Conservation (phyloP, 2,113 vertebrate species). For the Gopherus flavomarginatus region DNA sequence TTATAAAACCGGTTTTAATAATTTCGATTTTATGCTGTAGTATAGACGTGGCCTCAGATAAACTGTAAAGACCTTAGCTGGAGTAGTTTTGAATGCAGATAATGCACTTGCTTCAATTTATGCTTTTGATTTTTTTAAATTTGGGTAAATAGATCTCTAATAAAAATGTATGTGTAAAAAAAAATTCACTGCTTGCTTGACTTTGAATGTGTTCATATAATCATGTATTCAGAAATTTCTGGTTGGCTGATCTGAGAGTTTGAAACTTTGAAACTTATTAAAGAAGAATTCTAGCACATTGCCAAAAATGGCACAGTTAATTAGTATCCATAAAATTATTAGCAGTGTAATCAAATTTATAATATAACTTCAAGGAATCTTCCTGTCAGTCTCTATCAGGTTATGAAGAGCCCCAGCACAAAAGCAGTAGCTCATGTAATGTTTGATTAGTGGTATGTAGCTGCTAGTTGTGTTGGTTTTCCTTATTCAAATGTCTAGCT, state of each 20-base stretch:
- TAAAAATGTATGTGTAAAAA: slow-evolving; percentile 47
- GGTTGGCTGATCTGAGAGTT: slow-evolving; percentile 5
- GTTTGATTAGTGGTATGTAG: neutral
- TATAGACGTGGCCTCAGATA: neutral
- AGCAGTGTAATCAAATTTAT: neutral
- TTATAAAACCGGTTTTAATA: too few species aligned
- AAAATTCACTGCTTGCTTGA: slow-evolving; percentile 11
- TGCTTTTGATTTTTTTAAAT: slow-evolving; percentile 45
- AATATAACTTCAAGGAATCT: neutral
- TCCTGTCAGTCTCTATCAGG: neutral
- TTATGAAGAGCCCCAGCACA: neutral
- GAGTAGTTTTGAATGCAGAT: neutral
- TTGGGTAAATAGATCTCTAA: slow-evolving; percentile 46
- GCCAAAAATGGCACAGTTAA: neutral
- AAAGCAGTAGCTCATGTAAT: neutral
- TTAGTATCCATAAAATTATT: slow-evolving; percentile 17
- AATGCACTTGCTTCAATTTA: neutral
- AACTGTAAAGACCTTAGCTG: neutral
- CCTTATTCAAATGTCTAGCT: neutral
- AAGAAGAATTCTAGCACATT: slow-evolving; percentile 5
- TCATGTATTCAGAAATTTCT: slow-evolving; percentile 19
- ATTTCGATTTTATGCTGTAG: too few species aligned
- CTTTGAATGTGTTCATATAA: slow-evolving; percentile 32
- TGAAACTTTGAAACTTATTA: slow-evolving; percentile 3
- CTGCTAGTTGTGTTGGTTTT: neutral